Conservation (phyloP, 1,140 invertebrate species). For the Drosophila ohnishii region DNA sequence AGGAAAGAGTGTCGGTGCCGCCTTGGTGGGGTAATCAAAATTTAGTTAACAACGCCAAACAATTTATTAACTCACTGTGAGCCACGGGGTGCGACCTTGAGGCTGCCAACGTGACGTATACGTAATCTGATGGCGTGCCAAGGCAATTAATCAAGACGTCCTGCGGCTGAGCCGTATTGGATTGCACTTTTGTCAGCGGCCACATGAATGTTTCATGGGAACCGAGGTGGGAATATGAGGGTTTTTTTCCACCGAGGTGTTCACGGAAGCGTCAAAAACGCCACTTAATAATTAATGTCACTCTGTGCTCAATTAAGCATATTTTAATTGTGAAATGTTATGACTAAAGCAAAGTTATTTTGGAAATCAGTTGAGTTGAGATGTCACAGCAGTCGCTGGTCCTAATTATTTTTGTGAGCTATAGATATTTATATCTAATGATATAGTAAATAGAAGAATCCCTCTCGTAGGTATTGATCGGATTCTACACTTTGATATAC, state of each 20-base stretch:
- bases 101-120: slow-evolving; percentile 55
- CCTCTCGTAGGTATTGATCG: slow-evolving; percentile 19
- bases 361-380: background rate
- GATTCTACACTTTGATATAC: background rate
- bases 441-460: background rate
- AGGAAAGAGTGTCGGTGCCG: slow-evolving; percentile 55
- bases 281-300: slow-evolving; percentile 44
- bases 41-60: slow-evolving; percentile 78
- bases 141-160: slow-evolving; percentile 70
- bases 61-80: slow-evolving; percentile 68
- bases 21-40: slow-evolving; percentile 54
- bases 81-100: slow-evolving; percentile 51
- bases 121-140: slow-evolving; percentile 69
- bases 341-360: background rate
- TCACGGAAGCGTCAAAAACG: slow-evolving; percentile 18
- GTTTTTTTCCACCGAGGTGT: slow-evolving; percentile 31
- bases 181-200: slow-evolving; percentile 35
- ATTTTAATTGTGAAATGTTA: slow-evolving; percentile 52
- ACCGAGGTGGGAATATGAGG: background rate
- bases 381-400: slow-evolving; percentile 14
- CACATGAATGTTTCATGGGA: slow-evolving; percentile 9
- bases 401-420: slow-evolving; percentile 1
- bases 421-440: background rate
- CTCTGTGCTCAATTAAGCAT: slow-evolving; percentile 40
- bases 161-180: slow-evolving; percentile 36